A percentile compares a stretch with the other conserved stretches of the same genome.
These are phyloP conservation scores for Hyposoter didymator DNA, from an alignment of 2,888 invertebrate genomes.

Conservation along the genomic window DNA sequence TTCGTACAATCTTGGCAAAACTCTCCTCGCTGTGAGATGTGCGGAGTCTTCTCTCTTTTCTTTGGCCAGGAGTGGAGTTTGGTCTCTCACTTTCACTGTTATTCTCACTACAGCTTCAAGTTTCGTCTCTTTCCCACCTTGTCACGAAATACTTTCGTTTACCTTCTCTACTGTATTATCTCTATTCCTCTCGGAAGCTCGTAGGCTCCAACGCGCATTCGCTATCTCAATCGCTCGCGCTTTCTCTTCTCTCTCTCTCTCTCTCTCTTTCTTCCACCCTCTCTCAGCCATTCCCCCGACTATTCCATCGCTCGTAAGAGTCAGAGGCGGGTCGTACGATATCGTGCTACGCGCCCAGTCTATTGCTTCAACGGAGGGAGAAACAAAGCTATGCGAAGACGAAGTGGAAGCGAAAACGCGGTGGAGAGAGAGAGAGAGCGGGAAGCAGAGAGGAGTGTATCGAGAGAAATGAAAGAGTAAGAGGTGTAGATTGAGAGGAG, in stretches of 20 bases:
- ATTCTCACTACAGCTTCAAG: background rate
- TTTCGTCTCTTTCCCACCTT: conserved; percentile 50
- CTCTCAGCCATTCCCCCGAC: conserved; percentile 23
- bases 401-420: conserved; percentile 60
- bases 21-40: conserved; percentile 54
- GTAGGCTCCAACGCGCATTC: conserved; percentile 50
- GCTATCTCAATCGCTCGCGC: conserved; percentile 63
- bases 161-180: conserved; percentile 12
- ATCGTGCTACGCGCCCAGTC: conserved; percentile 52
- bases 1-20: conserved; percentile 79
- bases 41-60: conserved; percentile 48
- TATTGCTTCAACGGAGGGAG: conserved; percentile 59
- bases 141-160: conserved; percentile 55
- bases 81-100: conserved; percentile 40
- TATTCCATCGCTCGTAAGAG: conserved; percentile 24
- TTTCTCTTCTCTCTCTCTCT: conserved; percentile 57
- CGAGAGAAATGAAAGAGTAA: conserved; percentile 39
- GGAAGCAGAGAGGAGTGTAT: conserved; percentile 5
- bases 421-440: conserved; percentile 52
- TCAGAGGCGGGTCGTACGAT: conserved; percentile 35
- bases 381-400: conserved; percentile 64
- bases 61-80: conserved; percentile 1
- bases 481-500: conserved; percentile 42
- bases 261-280: conserved; percentile 56
- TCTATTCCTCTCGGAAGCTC: conserved; percentile 33